Evolutionary conservation across 2,888 invertebrate species (phyloP).

Genomic region (Drosophila paramelanica): DNA sequence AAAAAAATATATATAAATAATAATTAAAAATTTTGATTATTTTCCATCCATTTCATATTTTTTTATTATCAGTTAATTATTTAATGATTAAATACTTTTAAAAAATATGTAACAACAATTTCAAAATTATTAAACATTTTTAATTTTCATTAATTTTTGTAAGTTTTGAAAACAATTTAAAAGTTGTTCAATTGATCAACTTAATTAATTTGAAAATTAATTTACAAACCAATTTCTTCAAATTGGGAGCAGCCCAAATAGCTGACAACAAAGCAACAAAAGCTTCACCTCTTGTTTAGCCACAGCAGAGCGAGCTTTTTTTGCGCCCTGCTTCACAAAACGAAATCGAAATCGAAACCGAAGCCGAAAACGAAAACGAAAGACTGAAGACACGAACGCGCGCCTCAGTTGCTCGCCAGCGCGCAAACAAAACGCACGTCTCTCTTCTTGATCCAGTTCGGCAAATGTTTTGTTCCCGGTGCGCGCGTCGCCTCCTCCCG

Average conservation of each 20-base stretch:
- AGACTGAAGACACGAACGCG: conserved; percentile 70
- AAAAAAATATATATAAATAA: no score
- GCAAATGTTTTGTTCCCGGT: conserved; percentile 2
- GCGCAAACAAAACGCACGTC: conserved; percentile 67
- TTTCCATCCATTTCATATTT: no score
- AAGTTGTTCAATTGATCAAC: no score
- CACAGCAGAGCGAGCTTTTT: conserved; percentile 29
- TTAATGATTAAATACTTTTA: no score
- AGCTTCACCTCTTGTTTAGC: conserved; percentile 7
- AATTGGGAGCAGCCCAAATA: neutral
- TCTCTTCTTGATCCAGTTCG: conserved; percentile 7
- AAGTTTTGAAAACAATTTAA: no score
- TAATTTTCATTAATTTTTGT: no score
- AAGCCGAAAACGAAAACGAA: conserved; percentile 46
- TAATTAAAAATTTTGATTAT: no score
- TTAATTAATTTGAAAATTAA: neutral
- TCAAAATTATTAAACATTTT: no score
- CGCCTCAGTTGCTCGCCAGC: conserved; percentile 69
- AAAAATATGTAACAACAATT: no score
- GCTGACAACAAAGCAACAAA: neutral
- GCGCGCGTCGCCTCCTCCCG: conserved; percentile 26
- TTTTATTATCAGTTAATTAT: no score
- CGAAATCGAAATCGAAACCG: conserved; percentile 12
- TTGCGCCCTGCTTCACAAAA: conserved; percentile 27
- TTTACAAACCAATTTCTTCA: neutral